phyloP scores from a whole-genome alignment of 2,888 invertebrate species.

The Mylabris sibirica region DNA sequence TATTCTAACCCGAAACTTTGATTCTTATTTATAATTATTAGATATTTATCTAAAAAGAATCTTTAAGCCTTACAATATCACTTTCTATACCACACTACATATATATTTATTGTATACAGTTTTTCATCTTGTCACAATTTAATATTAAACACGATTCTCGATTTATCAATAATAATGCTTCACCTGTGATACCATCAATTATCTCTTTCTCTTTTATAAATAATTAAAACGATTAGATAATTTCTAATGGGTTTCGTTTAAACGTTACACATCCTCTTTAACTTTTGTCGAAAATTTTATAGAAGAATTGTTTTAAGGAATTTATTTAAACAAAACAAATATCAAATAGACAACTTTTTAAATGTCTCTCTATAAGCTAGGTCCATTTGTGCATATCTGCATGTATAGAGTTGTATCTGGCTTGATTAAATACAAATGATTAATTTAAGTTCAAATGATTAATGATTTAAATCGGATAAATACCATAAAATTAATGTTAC shows the following conservation, averaged over 20 bases:
- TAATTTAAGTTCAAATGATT: conserved; percentile 12
- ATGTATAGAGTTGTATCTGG: neutral
- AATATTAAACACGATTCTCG: conserved; percentile 8
- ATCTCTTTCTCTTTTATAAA: conserved; percentile 10
- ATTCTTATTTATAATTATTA: conserved; percentile 5
- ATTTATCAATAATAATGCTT: conserved; percentile 10
- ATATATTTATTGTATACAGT: conserved; percentile 6
- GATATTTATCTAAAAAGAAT: conserved; percentile 3
- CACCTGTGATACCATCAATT: conserved; percentile 12
- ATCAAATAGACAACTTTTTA: too few species aligned
- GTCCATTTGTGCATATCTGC: neutral
- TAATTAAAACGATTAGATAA: neutral
- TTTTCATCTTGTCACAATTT: conserved; percentile 12
- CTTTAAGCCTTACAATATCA: neutral
- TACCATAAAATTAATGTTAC: conserved; percentile 11
- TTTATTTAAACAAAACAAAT: too few species aligned
- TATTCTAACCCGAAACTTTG: neutral
- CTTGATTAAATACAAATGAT: conserved; percentile 1
- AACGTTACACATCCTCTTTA: neutral
- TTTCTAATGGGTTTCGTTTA: neutral
- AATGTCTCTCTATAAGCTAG: too few species aligned
- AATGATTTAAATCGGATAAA: conserved; percentile 12
- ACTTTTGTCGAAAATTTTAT: neutral
- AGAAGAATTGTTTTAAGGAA: too few species aligned
- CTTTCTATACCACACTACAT: neutral